Base-by-base conservation (phyloP, 2,888 invertebrate species). In the Campopleginae sp. region DNA sequence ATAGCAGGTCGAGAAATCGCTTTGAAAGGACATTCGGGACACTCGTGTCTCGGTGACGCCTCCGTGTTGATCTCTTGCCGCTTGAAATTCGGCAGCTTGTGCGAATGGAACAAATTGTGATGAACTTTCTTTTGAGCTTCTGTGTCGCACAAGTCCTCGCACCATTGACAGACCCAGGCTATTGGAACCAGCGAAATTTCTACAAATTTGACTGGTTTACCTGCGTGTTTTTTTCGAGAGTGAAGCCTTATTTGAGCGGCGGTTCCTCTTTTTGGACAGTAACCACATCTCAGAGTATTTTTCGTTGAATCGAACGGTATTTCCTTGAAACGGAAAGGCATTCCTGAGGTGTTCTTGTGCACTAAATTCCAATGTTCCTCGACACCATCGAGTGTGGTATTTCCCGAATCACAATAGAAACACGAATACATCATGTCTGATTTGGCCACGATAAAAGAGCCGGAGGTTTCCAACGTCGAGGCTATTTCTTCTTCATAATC, bases 1-100 rank as follows among this genome's bases (percentile, higher is more conserved):
- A 95, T 93, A 1, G 88, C 79, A 0, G 90, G 89, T 1, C 91
- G 80, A 8, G 91, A 91, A 42, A 90, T 88, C 8, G 91, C 91
- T 1, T 88, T 87, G 86, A 94, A 94, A 0, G 86, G 71, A 77
- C 95, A 95, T 23, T 91, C 87, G 0, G 94, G 93, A 86, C 95
- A 95, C 2, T 88, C 89, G 86, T 92, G 94, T 3, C 86, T 89
- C 23, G 19, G 75, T 4, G 48, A 31, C 19, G 12, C 65, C 51
- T 54, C 68, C n/a, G 42, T 14, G 6, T 14, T 42, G 17, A 17
- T 68, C 27, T 75, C 81, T 85, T 88, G 46, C 68, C 86, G 75
- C 33, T 86, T 89, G 48, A 91, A 92, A 31, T 91, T 90, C 19
- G 91, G 85, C 2, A 91, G 89, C 5, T 94, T 83, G 78, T 94